phyloP scores from a whole-genome alignment of 92 coral and sea anemone species.

The Muricea muricata region DNA sequence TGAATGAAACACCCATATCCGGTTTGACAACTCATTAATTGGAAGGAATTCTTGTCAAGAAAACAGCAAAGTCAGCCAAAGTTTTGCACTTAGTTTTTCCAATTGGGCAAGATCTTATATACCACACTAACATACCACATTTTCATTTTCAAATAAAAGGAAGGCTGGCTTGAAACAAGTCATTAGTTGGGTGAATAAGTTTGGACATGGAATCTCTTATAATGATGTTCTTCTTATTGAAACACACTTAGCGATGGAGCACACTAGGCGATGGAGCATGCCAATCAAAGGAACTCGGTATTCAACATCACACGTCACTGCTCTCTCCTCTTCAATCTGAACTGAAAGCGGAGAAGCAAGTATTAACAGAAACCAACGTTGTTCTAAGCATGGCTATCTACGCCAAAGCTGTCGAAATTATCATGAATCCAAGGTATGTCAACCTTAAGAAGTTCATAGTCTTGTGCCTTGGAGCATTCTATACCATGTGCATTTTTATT shows the following conservation, averaged over 20 bases:
- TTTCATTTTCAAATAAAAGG: too few species aligned
- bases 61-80: too few species aligned
- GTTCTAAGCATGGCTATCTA: constrained; percentile 34
- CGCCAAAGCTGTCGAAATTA: constrained; percentile 31
- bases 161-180: too few species aligned
- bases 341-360: constrained; percentile 31
- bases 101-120: too few species aligned
- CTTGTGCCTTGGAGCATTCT: too few species aligned
- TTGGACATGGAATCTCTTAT: constrained; percentile 29
- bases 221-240: constrained; percentile 20
- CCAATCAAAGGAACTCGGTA: neutral
- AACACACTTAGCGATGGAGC: constrained; percentile 20
- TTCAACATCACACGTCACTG: constrained; percentile 10
- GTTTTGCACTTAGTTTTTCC: too few species aligned
- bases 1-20: too few species aligned
- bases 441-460: constrained; percentile 9
- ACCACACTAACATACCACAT: too few species aligned
- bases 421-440: constrained; percentile 17
- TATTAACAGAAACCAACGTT: constrained; percentile 29
- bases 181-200: constrained; percentile 18
- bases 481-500: constrained; percentile 14
- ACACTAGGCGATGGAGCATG: neutral
- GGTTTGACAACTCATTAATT: too few species aligned
- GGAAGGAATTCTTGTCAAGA: too few species aligned
- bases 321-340: too few species aligned